phyloP scores from a whole-genome alignment of 1,140 invertebrate genomes.

The Drosophila burlai region DNA sequence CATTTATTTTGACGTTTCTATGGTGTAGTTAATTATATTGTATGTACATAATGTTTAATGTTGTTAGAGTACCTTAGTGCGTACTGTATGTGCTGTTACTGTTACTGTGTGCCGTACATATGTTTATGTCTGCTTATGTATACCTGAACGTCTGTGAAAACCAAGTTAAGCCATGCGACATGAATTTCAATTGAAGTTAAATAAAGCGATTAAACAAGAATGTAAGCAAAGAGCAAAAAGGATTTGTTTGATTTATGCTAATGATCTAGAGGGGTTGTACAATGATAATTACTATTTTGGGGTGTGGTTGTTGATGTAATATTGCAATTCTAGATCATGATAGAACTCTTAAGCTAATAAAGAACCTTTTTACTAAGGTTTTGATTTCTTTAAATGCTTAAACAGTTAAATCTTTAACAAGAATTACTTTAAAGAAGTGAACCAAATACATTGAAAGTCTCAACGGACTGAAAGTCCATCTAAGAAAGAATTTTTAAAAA shows the following conservation, averaged over 20 bases:
- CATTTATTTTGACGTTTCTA: constrained; percentile 71
- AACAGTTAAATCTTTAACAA: not conserved
- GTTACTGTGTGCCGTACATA: constrained; percentile 57
- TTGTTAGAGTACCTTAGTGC: constrained; percentile 48
- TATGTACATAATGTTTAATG: constrained; percentile 60
- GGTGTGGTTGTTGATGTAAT: not conserved
- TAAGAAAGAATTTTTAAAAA: not conserved
- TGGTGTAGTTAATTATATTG: constrained; percentile 50
- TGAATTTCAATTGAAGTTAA: constrained; percentile 63
- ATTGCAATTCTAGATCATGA: not conserved
- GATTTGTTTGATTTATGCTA: not conserved
- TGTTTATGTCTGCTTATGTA: constrained; percentile 55
- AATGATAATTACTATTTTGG: not conserved
- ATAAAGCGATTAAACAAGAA: constrained; percentile 54
- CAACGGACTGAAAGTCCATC: not conserved
- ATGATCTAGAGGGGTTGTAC: not conserved
- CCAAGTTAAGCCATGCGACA: constrained; percentile 55
- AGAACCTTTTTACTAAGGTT: not conserved
- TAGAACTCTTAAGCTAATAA: not conserved
- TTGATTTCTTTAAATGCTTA: not conserved
- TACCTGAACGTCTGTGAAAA: constrained; percentile 77
- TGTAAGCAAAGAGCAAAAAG: not conserved
- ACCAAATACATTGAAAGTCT: not conserved
- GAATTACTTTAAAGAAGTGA: not conserved
- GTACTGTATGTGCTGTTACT: constrained; percentile 26